phyloP scores from a whole-genome alignment of 2,113 vertebrate species.

The Stegostoma tigrinum region DNA sequence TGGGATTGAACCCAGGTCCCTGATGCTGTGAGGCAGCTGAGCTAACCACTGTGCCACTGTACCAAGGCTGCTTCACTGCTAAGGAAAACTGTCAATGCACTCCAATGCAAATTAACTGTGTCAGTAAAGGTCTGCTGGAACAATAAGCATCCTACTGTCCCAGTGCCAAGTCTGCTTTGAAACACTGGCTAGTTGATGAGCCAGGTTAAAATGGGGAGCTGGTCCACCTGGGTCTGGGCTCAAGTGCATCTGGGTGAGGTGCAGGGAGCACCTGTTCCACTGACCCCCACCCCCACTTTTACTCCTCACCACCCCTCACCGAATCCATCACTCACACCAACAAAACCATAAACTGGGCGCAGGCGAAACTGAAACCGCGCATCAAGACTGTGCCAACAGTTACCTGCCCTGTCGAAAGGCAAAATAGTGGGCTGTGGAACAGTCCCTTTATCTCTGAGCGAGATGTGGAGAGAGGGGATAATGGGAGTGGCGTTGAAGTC shows the following conservation, averaged over 20 bases:
- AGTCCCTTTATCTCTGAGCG: background rate
- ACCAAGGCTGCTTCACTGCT: too few relatives aligned
- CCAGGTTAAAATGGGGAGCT: background rate
- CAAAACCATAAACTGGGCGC: background rate
- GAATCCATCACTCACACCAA: background rate
- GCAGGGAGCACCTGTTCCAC: background rate
- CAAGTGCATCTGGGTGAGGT: background rate
- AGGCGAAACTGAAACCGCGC: background rate
- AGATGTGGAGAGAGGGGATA: background rate
- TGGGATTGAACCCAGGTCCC: too few relatives aligned
- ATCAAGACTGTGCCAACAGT: background rate
- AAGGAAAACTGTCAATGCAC: background rate
- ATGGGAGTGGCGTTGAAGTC: background rate
- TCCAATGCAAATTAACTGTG: background rate
- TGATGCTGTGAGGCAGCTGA: too few relatives aligned
- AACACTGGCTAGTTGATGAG: background rate
- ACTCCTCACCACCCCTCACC: background rate
- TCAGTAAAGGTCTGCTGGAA: background rate
- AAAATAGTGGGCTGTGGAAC: background rate
- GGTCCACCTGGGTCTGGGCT: background rate
- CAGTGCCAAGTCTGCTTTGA: background rate
- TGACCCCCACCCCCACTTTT: too few relatives aligned
- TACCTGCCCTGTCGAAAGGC: background rate
- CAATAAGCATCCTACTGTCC: background rate
- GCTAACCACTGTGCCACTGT: too few relatives aligned